A percentile compares a stretch with the other conserved stretches of the same genome.
Conservation (phyloP, 2,113 vertebrate genomes). For the Xyrauchen texanus region DNA sequence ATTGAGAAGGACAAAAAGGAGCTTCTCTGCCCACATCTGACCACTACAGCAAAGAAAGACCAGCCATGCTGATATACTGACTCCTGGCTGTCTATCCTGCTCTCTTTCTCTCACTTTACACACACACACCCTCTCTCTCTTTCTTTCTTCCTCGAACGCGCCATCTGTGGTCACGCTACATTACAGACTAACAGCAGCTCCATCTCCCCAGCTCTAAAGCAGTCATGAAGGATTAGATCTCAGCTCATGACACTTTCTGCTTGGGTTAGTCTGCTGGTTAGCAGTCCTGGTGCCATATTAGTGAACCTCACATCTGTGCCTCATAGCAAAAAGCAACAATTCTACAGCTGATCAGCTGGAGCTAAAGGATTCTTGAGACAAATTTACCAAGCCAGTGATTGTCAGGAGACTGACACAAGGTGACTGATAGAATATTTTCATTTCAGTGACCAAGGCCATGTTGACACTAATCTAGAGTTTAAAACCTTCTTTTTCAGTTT, state of each 20-base stretch:
- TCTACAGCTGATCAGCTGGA: background rate
- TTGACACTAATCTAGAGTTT: too few relatives aligned
- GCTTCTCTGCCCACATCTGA: slow-evolving; percentile 42
- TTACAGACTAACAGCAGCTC: slow-evolving; percentile 14
- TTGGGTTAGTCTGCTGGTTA: slow-evolving; percentile 26
- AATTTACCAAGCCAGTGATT: background rate
- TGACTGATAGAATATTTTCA: background rate
- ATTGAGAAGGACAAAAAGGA: slow-evolving; percentile 51
- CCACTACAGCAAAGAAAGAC: slow-evolving; percentile 29
- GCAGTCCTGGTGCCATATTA: slow-evolving; percentile 22
- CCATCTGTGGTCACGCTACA: slow-evolving; percentile 34
- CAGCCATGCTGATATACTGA: slow-evolving; percentile 35
- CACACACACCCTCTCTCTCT: background rate
- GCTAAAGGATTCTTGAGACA: background rate
- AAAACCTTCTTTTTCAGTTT: too few relatives aligned
- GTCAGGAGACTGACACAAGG: background rate
- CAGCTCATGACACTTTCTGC: slow-evolving; percentile 7
- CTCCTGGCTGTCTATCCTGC: slow-evolving; percentile 40
- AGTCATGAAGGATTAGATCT: slow-evolving; percentile 44
- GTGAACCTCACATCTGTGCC: slow-evolving; percentile 16
- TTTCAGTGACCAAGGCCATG: background rate
- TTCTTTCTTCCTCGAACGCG: background rate
- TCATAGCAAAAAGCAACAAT: background rate
- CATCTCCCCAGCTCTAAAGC: slow-evolving; percentile 16
- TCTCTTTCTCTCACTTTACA: slow-evolving; percentile 19